Base-by-base conservation (phyloP, 1,140 invertebrate genomes). In the Riptortus pedestris region DNA sequence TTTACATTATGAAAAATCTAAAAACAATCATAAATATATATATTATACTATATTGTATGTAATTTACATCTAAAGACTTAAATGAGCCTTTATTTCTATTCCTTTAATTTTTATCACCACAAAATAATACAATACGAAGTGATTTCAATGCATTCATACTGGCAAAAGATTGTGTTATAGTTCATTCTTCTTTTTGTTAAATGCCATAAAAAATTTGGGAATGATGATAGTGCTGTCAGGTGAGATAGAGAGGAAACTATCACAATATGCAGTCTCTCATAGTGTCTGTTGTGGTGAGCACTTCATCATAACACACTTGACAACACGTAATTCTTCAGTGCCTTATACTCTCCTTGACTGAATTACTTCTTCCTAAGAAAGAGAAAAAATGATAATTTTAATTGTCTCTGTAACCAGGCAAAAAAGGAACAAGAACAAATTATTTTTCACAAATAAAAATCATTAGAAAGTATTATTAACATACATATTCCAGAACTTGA, bases 301-400 rank as follows among this genome's bases (percentile, higher is more conserved):
- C 12, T 24, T 16, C 4, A 57, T 38, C 57, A 29, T 29, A 59
- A 1, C 18, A 59, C 28, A 31, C 14, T 12, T 59, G 16, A 27
- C 16, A 33, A 22, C 11, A 59, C 2, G 33, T 24, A n/a, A n/a
- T 29, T 57, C 20, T 31, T 62, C 61, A 62, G 27, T 62, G 61
- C 61, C 61, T 48, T 47, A 62, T 48, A 20, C 14, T 51, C 26
- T 62, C 61, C 16, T 62, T 62, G 14, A 28, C 24, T 29, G 61
- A 62, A 29, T 27, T 62, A 26, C 47, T 62, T 47, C 61, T 62
- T 11, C 61, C 61, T 62, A 27, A 60, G n/a, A 2, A 38, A 38
- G 3, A 59, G 20, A 16, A 43, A 2, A 61, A 45, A 22, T 26
- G 3, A 47, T 26, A 45, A 47, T 5, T 45, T 43, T 3, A 61